Evolutionary conservation across 2,888 invertebrate genomes (phyloP).

Genomic region (Leucophora obtusa): DNA sequence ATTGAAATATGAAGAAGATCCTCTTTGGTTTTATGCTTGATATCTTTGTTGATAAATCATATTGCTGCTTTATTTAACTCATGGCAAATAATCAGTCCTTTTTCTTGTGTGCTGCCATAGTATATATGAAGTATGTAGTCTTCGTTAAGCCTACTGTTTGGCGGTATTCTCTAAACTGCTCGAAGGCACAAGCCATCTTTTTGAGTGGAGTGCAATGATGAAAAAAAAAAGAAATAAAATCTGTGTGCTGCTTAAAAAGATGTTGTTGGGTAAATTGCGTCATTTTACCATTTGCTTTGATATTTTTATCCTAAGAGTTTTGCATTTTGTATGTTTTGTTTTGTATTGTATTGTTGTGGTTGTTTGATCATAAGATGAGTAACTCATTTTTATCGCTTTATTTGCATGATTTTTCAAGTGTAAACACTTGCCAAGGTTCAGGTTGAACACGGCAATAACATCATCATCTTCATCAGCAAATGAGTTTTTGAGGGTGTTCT

Average conservation of each 20-base stretch:
- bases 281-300: constrained; percentile 53
- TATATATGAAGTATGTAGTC: constrained; percentile 10
- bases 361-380: constrained; percentile 47
- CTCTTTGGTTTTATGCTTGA: constrained; percentile 47
- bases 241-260: constrained; percentile 47
- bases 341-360: neutral
- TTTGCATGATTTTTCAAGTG: constrained; percentile 68
- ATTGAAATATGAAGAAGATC: constrained; percentile 51
- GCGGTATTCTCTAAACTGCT: constrained; percentile 52
- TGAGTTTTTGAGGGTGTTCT: constrained; percentile 53
- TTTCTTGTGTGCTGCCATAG: constrained; percentile 18
- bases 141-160: constrained; percentile 54
- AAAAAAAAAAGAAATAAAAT: constrained; percentile 32
- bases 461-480: constrained; percentile 15
- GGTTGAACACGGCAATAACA: constrained; percentile 8
- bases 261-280: constrained; percentile 65
- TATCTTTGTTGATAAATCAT: constrained; percentile 63
- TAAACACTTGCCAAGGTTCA: constrained; percentile 55
- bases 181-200: constrained; percentile 53
- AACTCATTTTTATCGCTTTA: constrained; percentile 68
- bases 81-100: constrained; percentile 22
- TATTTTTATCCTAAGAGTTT: constrained; percentile 31
- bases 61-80: constrained; percentile 43
- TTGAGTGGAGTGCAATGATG: constrained; percentile 4
- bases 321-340: neutral